Base-by-base conservation (phyloP, 1,140 invertebrate species). In the Sesamia nonagrioides region DNA sequence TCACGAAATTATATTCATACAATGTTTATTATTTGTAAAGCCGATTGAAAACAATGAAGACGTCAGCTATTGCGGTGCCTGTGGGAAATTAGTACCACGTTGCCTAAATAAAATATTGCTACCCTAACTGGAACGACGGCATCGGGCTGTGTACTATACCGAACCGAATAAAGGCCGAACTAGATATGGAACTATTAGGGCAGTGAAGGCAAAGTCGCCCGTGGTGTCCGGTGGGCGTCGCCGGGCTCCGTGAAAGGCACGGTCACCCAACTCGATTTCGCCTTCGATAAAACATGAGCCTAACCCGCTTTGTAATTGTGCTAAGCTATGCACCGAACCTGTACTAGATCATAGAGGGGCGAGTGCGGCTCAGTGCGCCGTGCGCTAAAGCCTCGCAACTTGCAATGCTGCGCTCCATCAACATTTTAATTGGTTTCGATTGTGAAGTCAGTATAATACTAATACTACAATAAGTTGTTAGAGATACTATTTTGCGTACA, bases 241-340 rank as follows among this genome's bases (percentile, higher is more conserved):
- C 84, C 76, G 61, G 52, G 60, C 82, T 76, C 82, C 78, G 91
- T 90, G 89, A 92, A 92, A 91, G 91, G 90, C 83, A 79, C 83
- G 81, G 85, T 86, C 83, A 82, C 82, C 80, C 79, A 80, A 87
- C 81, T 83, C 73, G 86, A 86, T 87, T 85, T 89, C 77, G 88
- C 88, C 87, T 86, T 87, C 83, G 87, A 89, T 89, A 90, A 86
- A 60, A 81, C 82, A 79, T 76, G 79, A 80, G 82, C 77, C 81
- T 60, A 61, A 73, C 66, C 68, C 82, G 73, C 75, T 79, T 71
- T 69, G 80, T 84, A 86, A 86, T 85, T 80, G 81, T 85, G 61
- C 60, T 83, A 79, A 81, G 79, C 71, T 83, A 80, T 83, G 80
- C 81, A 84, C 81, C 77, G 66, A 88, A 88, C 82, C 82, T 82